These are phyloP conservation scores for Taxidea taxus DNA, from an alignment of 2,113 vertebrate genomes.

Conservation along the genomic window DNA sequence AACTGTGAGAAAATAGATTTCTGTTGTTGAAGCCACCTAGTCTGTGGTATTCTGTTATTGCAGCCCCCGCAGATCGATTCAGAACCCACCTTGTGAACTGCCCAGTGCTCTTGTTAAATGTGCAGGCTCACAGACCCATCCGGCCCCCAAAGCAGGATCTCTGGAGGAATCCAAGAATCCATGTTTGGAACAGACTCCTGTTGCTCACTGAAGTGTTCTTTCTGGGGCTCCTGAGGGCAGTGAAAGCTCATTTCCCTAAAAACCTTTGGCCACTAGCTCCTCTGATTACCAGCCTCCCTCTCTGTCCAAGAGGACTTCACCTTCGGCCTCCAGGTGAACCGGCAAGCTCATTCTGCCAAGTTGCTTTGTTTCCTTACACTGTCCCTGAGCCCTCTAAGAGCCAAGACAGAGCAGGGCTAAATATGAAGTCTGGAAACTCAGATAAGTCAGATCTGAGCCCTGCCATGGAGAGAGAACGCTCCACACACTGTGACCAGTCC, in stretches of 20 bases:
- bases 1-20: not conserved
- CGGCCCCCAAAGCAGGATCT: not conserved
- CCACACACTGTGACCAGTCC: not conserved
- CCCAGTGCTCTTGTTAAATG: not conserved
- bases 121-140: not conserved
- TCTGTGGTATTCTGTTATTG: not conserved
- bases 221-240: not conserved
- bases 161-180: not conserved
- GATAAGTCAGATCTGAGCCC: not conserved
- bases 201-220: not conserved
- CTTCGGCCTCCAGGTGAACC: not conserved
- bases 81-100: not conserved
- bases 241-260: not conserved
- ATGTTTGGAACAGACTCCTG: not conserved
- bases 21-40: not conserved
- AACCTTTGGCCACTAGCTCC: not conserved
- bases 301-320: not conserved
- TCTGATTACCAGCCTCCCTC: not conserved
- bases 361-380: not conserved
- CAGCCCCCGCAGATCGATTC: not conserved
- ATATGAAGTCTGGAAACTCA: not conserved
- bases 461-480: not conserved
- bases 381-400: not conserved
- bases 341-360: not conserved
- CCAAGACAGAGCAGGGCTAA: not conserved